Evolutionary conservation across 2,797 vertebrate species (phyloP).

Genomic region (Semotilus atromaculatus): DNA sequence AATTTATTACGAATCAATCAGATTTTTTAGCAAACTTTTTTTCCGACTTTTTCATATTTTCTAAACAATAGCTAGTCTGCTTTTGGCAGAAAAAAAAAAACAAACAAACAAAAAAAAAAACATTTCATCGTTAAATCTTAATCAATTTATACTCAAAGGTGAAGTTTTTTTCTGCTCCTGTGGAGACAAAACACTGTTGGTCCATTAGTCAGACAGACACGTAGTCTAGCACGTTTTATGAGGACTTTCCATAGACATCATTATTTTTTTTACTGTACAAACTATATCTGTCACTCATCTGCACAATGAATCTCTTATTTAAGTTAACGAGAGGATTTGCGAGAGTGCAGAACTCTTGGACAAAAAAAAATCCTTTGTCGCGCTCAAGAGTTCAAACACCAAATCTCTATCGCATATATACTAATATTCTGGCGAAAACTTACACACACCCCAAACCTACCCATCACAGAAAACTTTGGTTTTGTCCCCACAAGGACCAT

Average conservation of each 20-base stretch:
- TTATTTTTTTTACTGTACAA: neutral
- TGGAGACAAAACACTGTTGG: neutral
- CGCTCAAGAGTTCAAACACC: neutral
- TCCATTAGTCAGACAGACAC: too few relatives aligned
- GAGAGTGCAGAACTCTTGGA: neutral
- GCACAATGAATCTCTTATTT: neutral
- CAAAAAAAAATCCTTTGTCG: neutral
- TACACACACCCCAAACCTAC: too few relatives aligned
- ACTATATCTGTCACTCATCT: neutral
- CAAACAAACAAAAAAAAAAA: neutral
- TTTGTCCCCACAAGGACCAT: too few relatives aligned
- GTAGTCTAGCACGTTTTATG: neutral
- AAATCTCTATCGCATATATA: neutral
- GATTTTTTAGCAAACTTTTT: too few relatives aligned
- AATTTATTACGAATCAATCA: neutral
- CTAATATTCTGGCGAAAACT: neutral
- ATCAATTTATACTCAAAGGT: conserved; percentile 34
- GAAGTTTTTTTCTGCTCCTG: neutral
- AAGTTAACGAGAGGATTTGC: neutral
- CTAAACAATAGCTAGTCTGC: neutral
- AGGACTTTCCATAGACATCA: neutral
- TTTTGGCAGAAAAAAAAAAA: neutral
- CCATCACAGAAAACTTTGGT: too few relatives aligned
- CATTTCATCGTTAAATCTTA: neutral
- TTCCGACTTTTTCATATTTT: neutral